These are phyloP conservation scores for Amphiprion ocellaris DNA, from an alignment of 2,113 vertebrate genomes.

Conservation along the genomic window DNA sequence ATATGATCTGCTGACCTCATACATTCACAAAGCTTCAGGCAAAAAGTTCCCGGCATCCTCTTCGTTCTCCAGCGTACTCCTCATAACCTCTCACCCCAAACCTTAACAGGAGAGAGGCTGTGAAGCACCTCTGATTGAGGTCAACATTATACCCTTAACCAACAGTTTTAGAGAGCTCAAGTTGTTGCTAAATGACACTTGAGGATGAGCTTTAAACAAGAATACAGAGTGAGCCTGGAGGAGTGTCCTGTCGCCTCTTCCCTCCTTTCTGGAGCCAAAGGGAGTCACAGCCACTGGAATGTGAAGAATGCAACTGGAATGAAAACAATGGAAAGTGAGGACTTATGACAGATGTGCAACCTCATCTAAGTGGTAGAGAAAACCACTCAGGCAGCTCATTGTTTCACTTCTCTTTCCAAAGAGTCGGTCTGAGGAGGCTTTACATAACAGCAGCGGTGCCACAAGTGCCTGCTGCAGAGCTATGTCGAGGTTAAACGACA, in stretches of 20 bases:
- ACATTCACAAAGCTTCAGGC: not conserved
- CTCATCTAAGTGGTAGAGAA: slow-evolving; percentile 48
- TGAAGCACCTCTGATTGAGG: not conserved
- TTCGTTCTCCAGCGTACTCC: not conserved
- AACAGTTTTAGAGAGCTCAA: not conserved
- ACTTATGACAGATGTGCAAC: slow-evolving; percentile 66
- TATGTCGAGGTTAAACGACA: slow-evolving; percentile 44
- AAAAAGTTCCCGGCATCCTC: not conserved
- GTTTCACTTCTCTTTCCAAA: slow-evolving; percentile 29
- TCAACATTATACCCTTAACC: too few relatives aligned
- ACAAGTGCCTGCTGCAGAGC: slow-evolving; percentile 34
- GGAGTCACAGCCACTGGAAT: slow-evolving; percentile 70
- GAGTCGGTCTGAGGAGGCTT: slow-evolving; percentile 14
- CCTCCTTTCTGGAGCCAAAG: slow-evolving; percentile 37
- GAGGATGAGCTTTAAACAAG: not conserved
- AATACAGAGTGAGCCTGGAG: not conserved
- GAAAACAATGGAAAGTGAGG: slow-evolving; percentile 61
- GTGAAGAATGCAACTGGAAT: slow-evolving; percentile 65
- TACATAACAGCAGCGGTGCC: slow-evolving; percentile 29
- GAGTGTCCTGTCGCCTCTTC: slow-evolving; percentile 36
- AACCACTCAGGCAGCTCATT: slow-evolving; percentile 20
- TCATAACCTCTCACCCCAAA: not conserved
- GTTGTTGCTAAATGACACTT: slow-evolving; percentile 32
- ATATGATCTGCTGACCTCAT: not conserved
- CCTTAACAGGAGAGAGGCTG: not conserved